phyloP scores from a whole-genome alignment of 1,140 invertebrate genomes.

The Cecropterus lyciades region DNA sequence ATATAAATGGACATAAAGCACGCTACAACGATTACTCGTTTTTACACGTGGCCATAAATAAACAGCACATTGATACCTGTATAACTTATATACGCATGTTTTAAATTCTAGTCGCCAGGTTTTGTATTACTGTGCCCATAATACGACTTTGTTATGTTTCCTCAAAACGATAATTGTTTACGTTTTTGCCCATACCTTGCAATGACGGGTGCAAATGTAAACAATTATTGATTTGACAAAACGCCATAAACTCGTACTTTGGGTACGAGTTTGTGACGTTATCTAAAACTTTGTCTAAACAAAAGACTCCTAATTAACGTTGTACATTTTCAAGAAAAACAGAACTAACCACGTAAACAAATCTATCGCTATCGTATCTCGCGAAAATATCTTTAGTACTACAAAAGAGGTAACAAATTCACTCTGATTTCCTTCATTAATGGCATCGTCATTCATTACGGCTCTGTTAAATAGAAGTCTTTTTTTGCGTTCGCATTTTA shows the following conservation, averaged over 20 bases:
- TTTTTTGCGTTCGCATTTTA: constrained; percentile 35
- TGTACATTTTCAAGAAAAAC: constrained; percentile 5
- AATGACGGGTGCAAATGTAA: too few species aligned
- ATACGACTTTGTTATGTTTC: too few species aligned
- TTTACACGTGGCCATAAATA: constrained; percentile 1
- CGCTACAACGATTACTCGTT: not conserved
- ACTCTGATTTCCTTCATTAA: constrained; percentile 45
- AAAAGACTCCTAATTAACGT: constrained; percentile 18
- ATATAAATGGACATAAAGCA: constrained; percentile 1
- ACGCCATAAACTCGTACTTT: too few species aligned
- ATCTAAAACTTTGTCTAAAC: too few species aligned
- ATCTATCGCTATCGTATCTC: constrained; percentile 4
- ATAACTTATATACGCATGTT: too few species aligned
- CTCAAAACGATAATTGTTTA: too few species aligned
- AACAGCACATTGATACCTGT: too few species aligned
- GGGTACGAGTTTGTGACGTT: too few species aligned
- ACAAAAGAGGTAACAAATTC: constrained; percentile 9
- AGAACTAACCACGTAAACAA: not conserved
- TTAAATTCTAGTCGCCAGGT: too few species aligned
- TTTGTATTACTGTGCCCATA: too few species aligned
- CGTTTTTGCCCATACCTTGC: too few species aligned
- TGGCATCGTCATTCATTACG: constrained; percentile 46
- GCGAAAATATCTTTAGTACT: constrained; percentile 3
- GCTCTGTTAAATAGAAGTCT: constrained; percentile 49
- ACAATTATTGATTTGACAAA: too few species aligned